These are phyloP conservation scores for Semnornis frantzii DNA, from an alignment of 2,113 vertebrate genomes.

Conservation along the genomic window DNA sequence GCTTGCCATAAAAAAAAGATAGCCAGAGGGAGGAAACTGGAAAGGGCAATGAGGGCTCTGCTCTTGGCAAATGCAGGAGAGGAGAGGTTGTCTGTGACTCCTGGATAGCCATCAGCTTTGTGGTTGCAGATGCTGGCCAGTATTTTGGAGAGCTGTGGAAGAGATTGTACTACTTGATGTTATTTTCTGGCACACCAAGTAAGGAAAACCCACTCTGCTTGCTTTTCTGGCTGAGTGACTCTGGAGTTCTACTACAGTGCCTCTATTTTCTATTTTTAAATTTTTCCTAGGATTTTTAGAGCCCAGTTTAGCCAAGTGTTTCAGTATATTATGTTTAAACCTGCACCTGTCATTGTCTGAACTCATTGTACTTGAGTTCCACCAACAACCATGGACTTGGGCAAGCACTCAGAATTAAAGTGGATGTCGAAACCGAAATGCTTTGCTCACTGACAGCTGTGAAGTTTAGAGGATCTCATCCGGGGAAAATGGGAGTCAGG, in stretches of 20 bases:
- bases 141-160: not conserved
- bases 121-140: not conserved
- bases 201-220: not conserved
- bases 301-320: not conserved
- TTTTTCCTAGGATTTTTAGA: not conserved
- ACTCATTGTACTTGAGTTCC: not conserved
- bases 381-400: accelerated
- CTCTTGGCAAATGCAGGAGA: not conserved
- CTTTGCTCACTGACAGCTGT: not conserved
- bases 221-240: not conserved
- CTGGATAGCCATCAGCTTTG: not conserved
- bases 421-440: accelerated
- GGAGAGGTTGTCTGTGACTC: accelerated
- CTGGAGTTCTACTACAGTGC: not conserved
- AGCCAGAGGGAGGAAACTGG: not conserved
- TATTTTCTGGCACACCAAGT: not conserved
- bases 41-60: not conserved
- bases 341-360: not conserved
- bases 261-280: not conserved
- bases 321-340: constrained; percentile 23
- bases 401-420: not conserved
- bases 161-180: not conserved
- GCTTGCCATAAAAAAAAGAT: not conserved
- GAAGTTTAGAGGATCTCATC: not conserved
- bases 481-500: not conserved